Evolutionary conservation across 2,113 vertebrate genomes (phyloP), one percentile per base, ranked within the genome.

Genomic region (Lepus timidus): DNA sequence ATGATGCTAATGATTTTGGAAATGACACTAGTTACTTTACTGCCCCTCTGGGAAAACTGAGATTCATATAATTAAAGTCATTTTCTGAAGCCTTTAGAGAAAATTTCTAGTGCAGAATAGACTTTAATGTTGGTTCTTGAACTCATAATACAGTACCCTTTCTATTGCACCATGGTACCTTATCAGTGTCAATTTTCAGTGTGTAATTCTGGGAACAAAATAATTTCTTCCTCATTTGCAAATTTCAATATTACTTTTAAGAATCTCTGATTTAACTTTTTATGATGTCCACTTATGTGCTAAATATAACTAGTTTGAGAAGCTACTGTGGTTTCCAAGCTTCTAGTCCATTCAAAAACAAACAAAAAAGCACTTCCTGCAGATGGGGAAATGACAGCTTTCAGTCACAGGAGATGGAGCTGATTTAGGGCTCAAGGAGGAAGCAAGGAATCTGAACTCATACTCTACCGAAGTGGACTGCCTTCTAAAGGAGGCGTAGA

Each of bases 371-470:
- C 55, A 27, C 13, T 65, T 85, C 31, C 90, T 94, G 13, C 14
- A 71, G 4, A 29, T 75, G 73, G n/a, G 0, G 0, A 93, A 14
- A 44, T 49, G 68, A 94, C 58, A 90, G 73, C 67, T 82, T 58
- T 73, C 75, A 67, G 71, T 52, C 52, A 80, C 13, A 64, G 0
- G 3, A 91, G 88, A 96, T 0, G 0, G 78, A 27, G 5, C 25
- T 88, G 80, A 86, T 36, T 14, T 90, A 89, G 90, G 12, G 2
- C 12, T 36, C 29, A 25, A 31, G n/a, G 62, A 96, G 82, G 79
- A 98, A 95, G 90, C 85, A 95, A 97, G 94, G 44, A 78, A 29
- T 90, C 85, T 96, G 96, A 94, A 96, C 31, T 85, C 11, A n/a
- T 10, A 88, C 25, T 97, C 95, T 94, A 96, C 93, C 94, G 58